These are phyloP conservation scores for Pagetopsis macropterus DNA, from an alignment of 2,797 vertebrate species.

Conservation along the genomic window DNA sequence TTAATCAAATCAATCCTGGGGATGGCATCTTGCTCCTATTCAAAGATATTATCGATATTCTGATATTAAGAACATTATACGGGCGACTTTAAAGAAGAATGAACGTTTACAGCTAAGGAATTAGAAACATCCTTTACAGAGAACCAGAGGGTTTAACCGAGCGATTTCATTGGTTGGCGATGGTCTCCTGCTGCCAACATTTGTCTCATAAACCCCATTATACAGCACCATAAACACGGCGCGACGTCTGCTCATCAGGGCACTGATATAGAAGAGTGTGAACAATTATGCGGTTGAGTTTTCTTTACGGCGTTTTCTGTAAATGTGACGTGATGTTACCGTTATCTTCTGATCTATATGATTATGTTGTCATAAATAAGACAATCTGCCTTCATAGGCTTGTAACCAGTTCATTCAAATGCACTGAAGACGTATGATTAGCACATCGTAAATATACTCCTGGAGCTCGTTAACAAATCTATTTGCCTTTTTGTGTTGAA, in stretches of 20 bases:
- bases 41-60: not conserved
- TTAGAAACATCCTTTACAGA: constrained; percentile 6
- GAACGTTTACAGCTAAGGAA: not conserved
- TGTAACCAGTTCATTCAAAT: constrained; percentile 14
- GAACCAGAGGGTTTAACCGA: not conserved
- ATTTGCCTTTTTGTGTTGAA: not conserved
- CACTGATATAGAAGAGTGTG: constrained; percentile 39
- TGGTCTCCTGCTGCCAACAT: constrained; percentile 42
- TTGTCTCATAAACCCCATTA: constrained; percentile 57
- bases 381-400: constrained; percentile 19
- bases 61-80: constrained; percentile 6
- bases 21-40: not conserved
- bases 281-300: constrained; percentile 36
- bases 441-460: constrained; percentile 38
- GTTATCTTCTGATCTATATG: constrained; percentile 30
- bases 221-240: constrained; percentile 56
- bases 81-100: not conserved
- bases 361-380: constrained; percentile 44
- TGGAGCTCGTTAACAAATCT: constrained; percentile 34
- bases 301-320: constrained; percentile 38
- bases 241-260: constrained; percentile 30
- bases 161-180: constrained; percentile 34
- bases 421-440: constrained; percentile 6
- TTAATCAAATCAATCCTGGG: not conserved
- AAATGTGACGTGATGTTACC: constrained; percentile 36